Evolutionary conservation across 2,888 invertebrate species (phyloP).

Genomic region (Caenorhabditis plicata): DNA sequence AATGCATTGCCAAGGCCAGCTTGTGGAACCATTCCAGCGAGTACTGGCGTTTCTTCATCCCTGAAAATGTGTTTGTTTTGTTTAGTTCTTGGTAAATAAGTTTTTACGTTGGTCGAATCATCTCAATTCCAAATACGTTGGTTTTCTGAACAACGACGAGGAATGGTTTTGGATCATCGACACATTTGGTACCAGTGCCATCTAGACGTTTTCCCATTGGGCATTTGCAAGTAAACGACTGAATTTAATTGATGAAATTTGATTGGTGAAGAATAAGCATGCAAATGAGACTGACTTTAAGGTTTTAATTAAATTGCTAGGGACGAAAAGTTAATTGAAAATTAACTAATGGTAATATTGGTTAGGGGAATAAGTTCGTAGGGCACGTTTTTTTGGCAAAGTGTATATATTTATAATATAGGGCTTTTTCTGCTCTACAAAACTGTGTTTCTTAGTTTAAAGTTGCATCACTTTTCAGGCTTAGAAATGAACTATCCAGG

Average conservation of each 20-base stretch:
- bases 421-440: too few species aligned
- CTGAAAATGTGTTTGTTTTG: too few species aligned
- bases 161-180: constrained; percentile 80
- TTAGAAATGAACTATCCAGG: too few species aligned
- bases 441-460: too few species aligned
- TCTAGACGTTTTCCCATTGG: constrained; percentile 75
- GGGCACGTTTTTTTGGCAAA: too few species aligned
- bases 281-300: constrained; percentile 13
- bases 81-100: too few species aligned
- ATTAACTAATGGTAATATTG: too few species aligned
- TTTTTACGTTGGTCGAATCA: constrained; percentile 23
- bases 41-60: constrained; percentile 68
- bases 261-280: neutral
- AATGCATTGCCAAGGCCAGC: constrained; percentile 74
- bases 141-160: constrained; percentile 87
- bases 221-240: constrained; percentile 81
- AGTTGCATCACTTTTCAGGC: too few species aligned
- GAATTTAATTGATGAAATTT: constrained; percentile 2
- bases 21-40: constrained; percentile 66
- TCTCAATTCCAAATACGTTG: constrained; percentile 75
- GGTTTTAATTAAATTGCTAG: too few species aligned
- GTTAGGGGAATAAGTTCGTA: too few species aligned
- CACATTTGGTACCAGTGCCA: constrained; percentile 57
- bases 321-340: too few species aligned
- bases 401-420: too few species aligned